Evolutionary conservation across 2,113 vertebrate species (phyloP).

Genomic region (Polyodon spathula): DNA sequence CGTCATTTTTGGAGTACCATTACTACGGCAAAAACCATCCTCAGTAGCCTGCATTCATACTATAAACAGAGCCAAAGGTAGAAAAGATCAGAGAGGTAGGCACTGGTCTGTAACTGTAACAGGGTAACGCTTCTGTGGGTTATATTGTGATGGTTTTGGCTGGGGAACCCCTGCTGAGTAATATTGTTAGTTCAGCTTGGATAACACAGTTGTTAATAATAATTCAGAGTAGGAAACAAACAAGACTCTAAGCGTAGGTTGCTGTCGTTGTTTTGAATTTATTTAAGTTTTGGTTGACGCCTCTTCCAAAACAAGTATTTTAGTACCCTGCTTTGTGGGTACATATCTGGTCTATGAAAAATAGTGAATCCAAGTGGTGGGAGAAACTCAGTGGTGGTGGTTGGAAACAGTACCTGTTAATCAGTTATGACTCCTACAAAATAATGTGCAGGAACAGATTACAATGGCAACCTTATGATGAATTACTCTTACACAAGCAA

Average conservation of each 20-base stretch:
- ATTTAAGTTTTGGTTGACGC: not conserved
- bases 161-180: slow-evolving; percentile 5
- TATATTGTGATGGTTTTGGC: slow-evolving; percentile 4
- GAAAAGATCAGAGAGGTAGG: too few relatives aligned
- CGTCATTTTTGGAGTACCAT: too few relatives aligned
- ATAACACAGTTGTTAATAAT: slow-evolving; percentile 3
- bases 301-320: not conserved
- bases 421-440: too few relatives aligned
- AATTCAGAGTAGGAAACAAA: not conserved
- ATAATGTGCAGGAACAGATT: too few relatives aligned
- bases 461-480: too few relatives aligned
- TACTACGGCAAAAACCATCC: too few relatives aligned
- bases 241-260: not conserved
- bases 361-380: not conserved
- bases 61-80: too few relatives aligned
- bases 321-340: not conserved
- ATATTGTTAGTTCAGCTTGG: not conserved
- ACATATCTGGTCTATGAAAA: not conserved
- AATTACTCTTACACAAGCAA: too few relatives aligned
- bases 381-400: not conserved
- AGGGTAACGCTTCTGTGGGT: not conserved
- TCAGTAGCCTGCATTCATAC: too few relatives aligned
- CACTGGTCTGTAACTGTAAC: too few relatives aligned
- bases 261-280: not conserved
- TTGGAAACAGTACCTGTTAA: too few relatives aligned